A percentile compares a stretch with the other conserved stretches of the same genome.
Evolutionary conservation across 1,140 invertebrate genomes (phyloP).

Genomic region (Delia radicum): DNA sequence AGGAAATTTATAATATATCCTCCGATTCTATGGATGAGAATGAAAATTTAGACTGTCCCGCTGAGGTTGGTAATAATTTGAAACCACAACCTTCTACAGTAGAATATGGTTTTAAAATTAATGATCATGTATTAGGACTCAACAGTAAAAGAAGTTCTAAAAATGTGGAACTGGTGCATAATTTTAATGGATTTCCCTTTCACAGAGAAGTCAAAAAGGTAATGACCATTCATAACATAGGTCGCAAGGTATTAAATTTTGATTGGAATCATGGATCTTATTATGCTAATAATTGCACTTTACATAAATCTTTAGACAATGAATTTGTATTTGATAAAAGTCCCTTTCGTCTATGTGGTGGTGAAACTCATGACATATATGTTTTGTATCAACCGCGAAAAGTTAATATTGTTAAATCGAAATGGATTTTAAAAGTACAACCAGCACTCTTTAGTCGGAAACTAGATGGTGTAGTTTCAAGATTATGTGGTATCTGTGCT

Average conservation of each 20-base stretch:
- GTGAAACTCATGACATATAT: conserved; percentile 29
- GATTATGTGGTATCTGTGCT: conserved; percentile 34
- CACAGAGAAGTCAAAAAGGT: conserved; percentile 30
- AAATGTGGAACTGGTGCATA: conserved; percentile 15
- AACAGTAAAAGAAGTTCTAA: neutral
- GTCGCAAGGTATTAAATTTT: conserved; percentile 32
- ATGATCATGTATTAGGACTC: conserved; percentile 27
- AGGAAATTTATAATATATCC: conserved; percentile 25
- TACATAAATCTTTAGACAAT: neutral
- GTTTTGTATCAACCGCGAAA: conserved; percentile 35
- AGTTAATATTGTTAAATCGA: conserved; percentile 19
- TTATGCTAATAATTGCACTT: conserved; percentile 26
- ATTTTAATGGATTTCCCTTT: conserved; percentile 40
- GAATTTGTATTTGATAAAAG: conserved; percentile 33
- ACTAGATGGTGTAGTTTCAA: neutral
- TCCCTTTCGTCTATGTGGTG: conserved; percentile 32
- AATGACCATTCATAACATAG: conserved; percentile 41
- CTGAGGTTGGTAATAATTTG: no score
- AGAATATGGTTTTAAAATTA: conserved; percentile 26
- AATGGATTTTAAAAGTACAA: conserved; percentile 34
- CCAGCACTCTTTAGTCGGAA: conserved; percentile 32
- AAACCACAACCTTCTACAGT: no score
- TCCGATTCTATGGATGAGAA: neutral
- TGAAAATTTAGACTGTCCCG: neutral
- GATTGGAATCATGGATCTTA: conserved; percentile 32